Evolutionary conservation across 2,113 vertebrate species (phyloP), one percentile per base, ranked within the genome.

Genomic region (Ophthalmolycus amberensis): DNA sequence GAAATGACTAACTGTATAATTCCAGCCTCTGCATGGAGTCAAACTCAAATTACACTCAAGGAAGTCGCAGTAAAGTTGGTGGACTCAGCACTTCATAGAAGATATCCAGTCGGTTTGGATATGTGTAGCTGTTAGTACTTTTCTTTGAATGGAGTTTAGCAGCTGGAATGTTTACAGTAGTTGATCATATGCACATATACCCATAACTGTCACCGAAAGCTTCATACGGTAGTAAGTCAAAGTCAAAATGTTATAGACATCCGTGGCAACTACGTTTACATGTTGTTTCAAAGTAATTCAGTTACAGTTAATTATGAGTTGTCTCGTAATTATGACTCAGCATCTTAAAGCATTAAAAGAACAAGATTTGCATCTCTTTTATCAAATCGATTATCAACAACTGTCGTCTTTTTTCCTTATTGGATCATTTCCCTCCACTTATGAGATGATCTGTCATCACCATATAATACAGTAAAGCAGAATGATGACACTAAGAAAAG

Each of bases 1-100:
- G 1, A 78, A 83, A 71, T 38, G 73, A 85, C 65, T 77, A 44
- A 77, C 60, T 73, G 29, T 32, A 14, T 1, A 69, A 64, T 78
- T 20, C 59, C 32, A n/a, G 20, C 8, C 34, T 44, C 44, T 52
- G 1, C 2, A 6, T 15, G 9, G 11, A 75, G 25, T 15, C 18
- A 15, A n/a, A 38, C 58, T 58, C 29, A 0, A 48, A 32, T 14
- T 14, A 54, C 25, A 62, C 6, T 1, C 4, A 16, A 18, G 60
- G 66, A 60, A 38, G 50, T 66, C 42, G 18, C 4, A 22, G n/a
- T 56, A 9, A 14, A 32, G 1, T 18, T 18, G 4, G 40, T 16
- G 59, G 50, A 46, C 20, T 44, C 27, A 44, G 27, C 29, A 22
- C 20, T 25, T 69, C 1, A 42, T 29, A 68, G 20, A 42, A 12